A percentile compares a stretch with the other conserved stretches of the same genome.
Evolutionary conservation across 2,888 invertebrate genomes (phyloP).

Genomic region (Parascotia fuliginaria): DNA sequence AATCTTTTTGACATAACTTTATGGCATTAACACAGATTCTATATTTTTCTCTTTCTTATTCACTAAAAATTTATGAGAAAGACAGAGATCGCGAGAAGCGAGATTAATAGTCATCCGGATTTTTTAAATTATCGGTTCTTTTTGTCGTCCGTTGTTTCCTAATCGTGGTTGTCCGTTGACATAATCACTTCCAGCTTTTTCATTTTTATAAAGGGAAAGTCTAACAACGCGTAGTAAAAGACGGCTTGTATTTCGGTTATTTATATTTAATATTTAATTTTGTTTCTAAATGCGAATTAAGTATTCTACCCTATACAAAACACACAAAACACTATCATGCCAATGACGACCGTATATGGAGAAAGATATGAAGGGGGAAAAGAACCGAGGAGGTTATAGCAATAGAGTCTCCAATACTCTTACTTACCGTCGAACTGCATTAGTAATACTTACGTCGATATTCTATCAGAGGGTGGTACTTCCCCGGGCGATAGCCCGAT

Average conservation of each 20-base stretch:
- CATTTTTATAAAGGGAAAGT: neutral
- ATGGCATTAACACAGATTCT: constrained; percentile 48
- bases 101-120: constrained; percentile 9
- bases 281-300: too few species aligned
- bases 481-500: too few species aligned
- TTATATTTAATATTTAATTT: too few species aligned
- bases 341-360: too few species aligned
- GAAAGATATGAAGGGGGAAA: too few species aligned
- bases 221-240: neutral
- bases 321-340: too few species aligned
- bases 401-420: too few species aligned
- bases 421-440: too few species aligned
- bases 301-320: too few species aligned
- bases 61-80: constrained; percentile 1
- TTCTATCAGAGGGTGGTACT: too few species aligned
- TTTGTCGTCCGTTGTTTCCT: constrained; percentile 32
- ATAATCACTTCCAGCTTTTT: constrained; percentile 26
- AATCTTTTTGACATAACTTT: constrained; percentile 59
- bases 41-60: constrained; percentile 2
- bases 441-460: too few species aligned
- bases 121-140: constrained; percentile 35
- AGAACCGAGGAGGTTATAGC: too few species aligned
- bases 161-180: constrained; percentile 36
- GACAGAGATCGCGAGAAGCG: constrained; percentile 3
- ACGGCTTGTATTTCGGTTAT: neutral